phyloP scores from a whole-genome alignment of 2,888 invertebrate genomes.

The Zaprionus obscuricornis region DNA sequence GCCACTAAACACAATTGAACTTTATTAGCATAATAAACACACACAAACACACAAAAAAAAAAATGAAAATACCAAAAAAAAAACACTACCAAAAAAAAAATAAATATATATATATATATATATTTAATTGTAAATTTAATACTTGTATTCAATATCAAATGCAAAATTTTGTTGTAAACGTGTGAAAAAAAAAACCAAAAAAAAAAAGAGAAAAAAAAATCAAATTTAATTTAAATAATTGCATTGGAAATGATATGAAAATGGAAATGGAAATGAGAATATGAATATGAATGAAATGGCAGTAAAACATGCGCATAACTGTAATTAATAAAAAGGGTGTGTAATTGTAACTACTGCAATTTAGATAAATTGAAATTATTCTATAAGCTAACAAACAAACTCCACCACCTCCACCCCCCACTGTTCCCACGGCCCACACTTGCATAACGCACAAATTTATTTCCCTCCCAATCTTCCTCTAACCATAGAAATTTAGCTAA shows the following conservation, averaged over 20 bases:
- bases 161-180: too few relatives aligned
- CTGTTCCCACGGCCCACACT: too few relatives aligned
- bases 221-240: too few relatives aligned
- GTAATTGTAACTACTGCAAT: conserved; percentile 45
- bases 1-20: conserved; percentile 36
- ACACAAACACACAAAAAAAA: conserved; percentile 15
- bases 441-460: too few relatives aligned
- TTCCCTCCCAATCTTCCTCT: too few relatives aligned
- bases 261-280: conserved; percentile 31
- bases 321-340: too few relatives aligned
- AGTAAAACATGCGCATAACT: neutral
- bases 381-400: conserved; percentile 35
- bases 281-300: neutral
- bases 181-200: conserved; percentile 22
- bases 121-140: conserved; percentile 33
- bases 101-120: conserved; percentile 2
- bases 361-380: conserved; percentile 71
- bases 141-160: too few relatives aligned
- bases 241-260: too few relatives aligned
- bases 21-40: conserved; percentile 47
- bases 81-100: too few relatives aligned
- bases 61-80: too few relatives aligned
- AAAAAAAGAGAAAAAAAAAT: conserved; percentile 50
- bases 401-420: conserved; percentile 27
- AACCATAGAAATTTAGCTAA: conserved; percentile 70